Evolutionary conservation across 2,797 vertebrate genomes (phyloP), one percentile per base, ranked within the genome.

Genomic region (Etheostoma nigrum): DNA sequence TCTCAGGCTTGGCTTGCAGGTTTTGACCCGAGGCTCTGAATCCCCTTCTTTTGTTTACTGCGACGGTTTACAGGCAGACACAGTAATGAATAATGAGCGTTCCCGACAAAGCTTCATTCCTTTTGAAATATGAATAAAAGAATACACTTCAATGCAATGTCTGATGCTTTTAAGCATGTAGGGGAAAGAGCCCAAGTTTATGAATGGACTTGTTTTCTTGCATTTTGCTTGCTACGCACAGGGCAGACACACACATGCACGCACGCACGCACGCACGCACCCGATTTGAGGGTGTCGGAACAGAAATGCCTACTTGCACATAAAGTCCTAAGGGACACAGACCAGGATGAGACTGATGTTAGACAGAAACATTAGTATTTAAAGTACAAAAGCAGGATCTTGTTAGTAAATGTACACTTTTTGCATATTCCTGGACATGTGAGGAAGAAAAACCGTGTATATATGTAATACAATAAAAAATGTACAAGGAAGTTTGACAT

Each of bases 71-170:
- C 40, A 73, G 49, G 42, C 27, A 74, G 61, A 66, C 45, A 0
- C n/a, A 14, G 19, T 13, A 13, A 40, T 44, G 42, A 11, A 57
- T 49, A 19, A 54, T 40, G 16, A 62, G 4, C 33, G 1, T 40
- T 42, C 4, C 42, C 5, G 1, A 60, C 45, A 59, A 66, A 54
- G 49, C 16, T 42, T 33, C 21, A 36, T 27, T 64, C 15, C 2
- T 68, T 72, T 57, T 76, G 69, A 79, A 4, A 74, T 40, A 5
- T 6, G 30, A 69, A 76, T 65, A 27, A 65, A 67, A 11, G 30
- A 27, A 44, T 33, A 36, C 0, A 0, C 4, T 44, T 44, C 42
- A 13, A 40, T 40, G 36, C 36, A 40, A 3, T 25, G 21, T 27
- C n/a, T 53, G 45, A 44, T 45, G 33, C 59, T 57, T 71, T 58